These are phyloP conservation scores for Acanthococcus lagerstroemiae DNA, from an alignment of 2,888 invertebrate genomes.

Conservation along the genomic window DNA sequence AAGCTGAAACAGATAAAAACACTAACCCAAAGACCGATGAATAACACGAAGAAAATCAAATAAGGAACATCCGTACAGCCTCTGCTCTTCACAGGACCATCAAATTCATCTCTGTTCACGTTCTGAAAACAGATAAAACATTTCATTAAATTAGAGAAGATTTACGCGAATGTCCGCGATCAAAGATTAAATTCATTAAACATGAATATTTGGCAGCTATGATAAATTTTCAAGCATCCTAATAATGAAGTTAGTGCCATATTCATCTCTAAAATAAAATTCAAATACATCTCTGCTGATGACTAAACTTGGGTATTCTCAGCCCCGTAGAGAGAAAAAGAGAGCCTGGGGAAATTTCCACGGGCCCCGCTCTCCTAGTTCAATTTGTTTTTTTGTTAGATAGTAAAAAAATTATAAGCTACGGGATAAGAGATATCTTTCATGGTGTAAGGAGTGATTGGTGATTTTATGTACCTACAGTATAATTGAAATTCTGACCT, in stretches of 20 bases:
- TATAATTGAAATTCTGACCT: too few species aligned
- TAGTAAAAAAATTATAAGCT: too few species aligned
- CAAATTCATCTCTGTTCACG: slow-evolving; percentile 33
- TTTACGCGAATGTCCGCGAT: too few species aligned
- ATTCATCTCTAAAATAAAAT: too few species aligned
- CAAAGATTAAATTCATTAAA: neutral
- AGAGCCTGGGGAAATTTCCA: too few species aligned
- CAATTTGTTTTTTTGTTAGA: too few species aligned
- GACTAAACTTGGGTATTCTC: neutral
- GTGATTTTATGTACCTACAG: too few species aligned
- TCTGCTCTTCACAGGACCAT: slow-evolving; percentile 39
- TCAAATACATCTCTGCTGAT: too few species aligned
- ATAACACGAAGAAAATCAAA: slow-evolving; percentile 47
- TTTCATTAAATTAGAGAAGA: neutral
- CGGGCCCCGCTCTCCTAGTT: neutral
- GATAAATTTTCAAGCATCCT: neutral
- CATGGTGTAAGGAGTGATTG: too few species aligned
- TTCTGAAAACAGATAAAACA: slow-evolving; percentile 10
- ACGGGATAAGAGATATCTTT: too few species aligned
- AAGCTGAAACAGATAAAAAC: neutral
- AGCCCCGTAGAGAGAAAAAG: too few species aligned
- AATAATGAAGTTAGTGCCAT: too few species aligned
- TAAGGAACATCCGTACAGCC: slow-evolving; percentile 50
- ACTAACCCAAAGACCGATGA: slow-evolving; percentile 49
- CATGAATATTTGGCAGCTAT: neutral